These are phyloP conservation scores for Xenopus tropicalis DNA, from an alignment of 2,113 vertebrate genomes.

Conservation along the genomic window DNA sequence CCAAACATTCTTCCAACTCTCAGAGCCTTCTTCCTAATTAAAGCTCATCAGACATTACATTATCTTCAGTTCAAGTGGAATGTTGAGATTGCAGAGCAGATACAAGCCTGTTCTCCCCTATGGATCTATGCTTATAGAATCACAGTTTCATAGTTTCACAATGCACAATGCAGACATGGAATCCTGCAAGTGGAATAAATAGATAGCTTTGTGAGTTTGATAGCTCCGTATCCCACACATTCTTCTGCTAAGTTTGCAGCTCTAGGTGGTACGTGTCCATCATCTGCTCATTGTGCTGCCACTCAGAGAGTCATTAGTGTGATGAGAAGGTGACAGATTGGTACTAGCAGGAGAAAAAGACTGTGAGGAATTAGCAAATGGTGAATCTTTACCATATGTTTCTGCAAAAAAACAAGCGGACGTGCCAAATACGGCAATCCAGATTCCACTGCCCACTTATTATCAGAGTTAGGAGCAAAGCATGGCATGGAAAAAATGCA, in stretches of 20 bases:
- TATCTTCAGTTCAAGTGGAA: not conserved
- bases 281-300: slow-evolving; percentile 31
- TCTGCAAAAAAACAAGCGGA: slow-evolving; percentile 9
- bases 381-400: slow-evolving; percentile 37
- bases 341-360: slow-evolving; percentile 23
- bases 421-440: slow-evolving; percentile 27
- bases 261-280: slow-evolving; percentile 31
- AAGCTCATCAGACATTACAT: not conserved
- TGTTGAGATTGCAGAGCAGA: slow-evolving; percentile 4
- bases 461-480: no score
- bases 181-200: not conserved
- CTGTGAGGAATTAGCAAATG: slow-evolving; percentile 23
- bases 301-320: slow-evolving; percentile 30
- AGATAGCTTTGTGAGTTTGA: not conserved
- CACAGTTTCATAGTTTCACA: not conserved
- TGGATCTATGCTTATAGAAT: not conserved
- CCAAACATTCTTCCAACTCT: not conserved
- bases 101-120: not conserved
- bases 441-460: slow-evolving; percentile 12
- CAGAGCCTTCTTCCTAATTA: not conserved
- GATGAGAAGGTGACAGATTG: slow-evolving; percentile 39
- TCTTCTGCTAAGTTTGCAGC: not conserved
- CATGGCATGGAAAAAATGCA: no score
- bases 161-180: not conserved
- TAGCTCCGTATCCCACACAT: slow-evolving; percentile 8